Percentiles rank a stretch among this genome's conserved stretches.
phyloP scores from a whole-genome alignment of 2,888 invertebrate genomes.

The Aplocera efformata region DNA sequence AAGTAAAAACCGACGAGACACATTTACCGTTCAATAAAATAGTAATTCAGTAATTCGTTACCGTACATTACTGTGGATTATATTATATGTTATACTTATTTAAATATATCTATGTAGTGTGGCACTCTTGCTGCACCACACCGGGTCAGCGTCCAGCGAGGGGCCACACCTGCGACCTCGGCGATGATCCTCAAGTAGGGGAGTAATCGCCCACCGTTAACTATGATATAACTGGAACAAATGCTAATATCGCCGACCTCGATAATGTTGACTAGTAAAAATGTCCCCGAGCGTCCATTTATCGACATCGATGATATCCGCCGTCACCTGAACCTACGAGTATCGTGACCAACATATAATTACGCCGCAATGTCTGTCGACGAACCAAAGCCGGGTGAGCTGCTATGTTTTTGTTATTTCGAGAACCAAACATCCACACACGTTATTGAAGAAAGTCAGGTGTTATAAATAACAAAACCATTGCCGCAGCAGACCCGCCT shows the following conservation, averaged over 20 bases:
- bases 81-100: constrained; percentile 48
- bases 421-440: too few relatives aligned
- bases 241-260: constrained; percentile 9
- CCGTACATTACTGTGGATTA: constrained; percentile 41
- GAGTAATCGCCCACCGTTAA: too few relatives aligned
- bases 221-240: constrained; percentile 2
- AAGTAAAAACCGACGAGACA: constrained; percentile 71
- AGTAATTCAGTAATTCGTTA: constrained; percentile 40
- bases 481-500: too few relatives aligned
- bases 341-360: constrained; percentile 13
- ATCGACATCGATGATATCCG: constrained; percentile 13
- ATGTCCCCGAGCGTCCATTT: constrained; percentile 8
- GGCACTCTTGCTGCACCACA: constrained; percentile 3
- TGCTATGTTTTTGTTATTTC: too few relatives aligned
- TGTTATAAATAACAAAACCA: too few relatives aligned
- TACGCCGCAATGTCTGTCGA: constrained; percentile 6
- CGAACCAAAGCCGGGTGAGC: too few relatives aligned
- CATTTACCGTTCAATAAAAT: constrained; percentile 65
- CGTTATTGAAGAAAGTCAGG: too few relatives aligned
- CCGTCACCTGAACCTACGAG: not conserved
- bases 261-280: constrained; percentile 20
- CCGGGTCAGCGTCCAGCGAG: not conserved
- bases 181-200: too few relatives aligned
- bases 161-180: constrained; percentile 1
- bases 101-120: constrained; percentile 29